Evolutionary conservation across 2,888 invertebrate species (phyloP), one percentile per base, ranked within the genome.

Genomic region (Napeogenes sylphis): DNA sequence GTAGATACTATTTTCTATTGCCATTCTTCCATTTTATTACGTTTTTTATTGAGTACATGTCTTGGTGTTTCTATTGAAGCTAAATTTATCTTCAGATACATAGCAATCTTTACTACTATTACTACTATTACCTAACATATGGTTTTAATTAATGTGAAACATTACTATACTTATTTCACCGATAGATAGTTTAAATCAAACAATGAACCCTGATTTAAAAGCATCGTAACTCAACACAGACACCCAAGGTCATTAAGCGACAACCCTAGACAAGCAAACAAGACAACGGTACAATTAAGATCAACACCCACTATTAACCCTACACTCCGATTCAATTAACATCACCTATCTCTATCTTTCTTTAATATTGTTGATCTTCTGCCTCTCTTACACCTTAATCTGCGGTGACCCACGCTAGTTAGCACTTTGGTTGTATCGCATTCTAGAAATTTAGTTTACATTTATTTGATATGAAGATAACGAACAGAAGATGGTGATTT

Each of bases 341-440:
- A 54, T 57, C 62, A 57, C 62, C 67, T 59, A 46, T 73, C 74
- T 58, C 68, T 60, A 58, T 76, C 72, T 38, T 57, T 42, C 63
- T 3, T 10, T 6, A 12, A 5, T 13, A 4, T 2, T 1, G 21
- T 10, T 10, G 30, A 65, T 53, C 32, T 14, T 56, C 63, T 45
- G 14, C 71, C 74, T 56, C 70, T 13, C n/a, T 76, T 67, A 35
- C 66, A 21, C 70, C 32, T 68, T 79, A 79, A 79, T 79, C 76
- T 74, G 74, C 68, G 81, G 81, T 78, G 76, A 77, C 78, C 79
- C 77, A 67, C 76, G 77, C 81, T 74, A 82, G 83, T 83, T 83
- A 85, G 81, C 84, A 83, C 83, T 84, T 77, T 80, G 74, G 73
- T 84, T 83, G 84, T 85, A 83, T 78, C 72, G 77, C 75, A 77